Percentiles rank a stretch among this genome's conserved stretches.
Evolutionary conservation across 2,888 invertebrate species (phyloP).

Genomic region (Coelinius sp.): DNA sequence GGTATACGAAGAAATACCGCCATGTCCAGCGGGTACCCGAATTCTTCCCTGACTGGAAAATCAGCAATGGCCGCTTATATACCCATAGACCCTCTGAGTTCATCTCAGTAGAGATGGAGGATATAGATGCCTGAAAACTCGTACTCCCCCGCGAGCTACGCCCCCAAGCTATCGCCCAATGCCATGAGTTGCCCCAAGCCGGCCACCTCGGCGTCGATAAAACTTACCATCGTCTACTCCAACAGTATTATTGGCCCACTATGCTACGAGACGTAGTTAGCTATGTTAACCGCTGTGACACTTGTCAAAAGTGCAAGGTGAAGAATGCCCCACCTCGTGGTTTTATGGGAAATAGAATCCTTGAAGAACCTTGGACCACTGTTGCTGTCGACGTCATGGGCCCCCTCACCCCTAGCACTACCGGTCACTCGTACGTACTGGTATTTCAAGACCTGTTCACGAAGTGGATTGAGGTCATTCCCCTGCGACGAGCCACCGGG

Average conservation of each 20-base stretch:
- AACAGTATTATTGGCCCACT: conserved; percentile 1
- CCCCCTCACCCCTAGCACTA: neutral
- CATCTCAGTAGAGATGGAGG: neutral
- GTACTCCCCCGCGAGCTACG: no score
- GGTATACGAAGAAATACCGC: no score
- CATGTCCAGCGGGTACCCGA: no score
- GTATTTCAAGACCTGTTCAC: neutral
- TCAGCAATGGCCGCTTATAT: neutral
- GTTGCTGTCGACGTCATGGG: neutral
- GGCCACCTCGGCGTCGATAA: neutral
- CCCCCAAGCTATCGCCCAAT: no score
- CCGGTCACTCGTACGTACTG: neutral
- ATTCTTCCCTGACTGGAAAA: no score
- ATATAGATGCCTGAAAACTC: neutral
- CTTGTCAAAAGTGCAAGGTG: neutral
- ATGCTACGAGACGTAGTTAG: neutral
- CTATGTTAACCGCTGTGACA: neutral
- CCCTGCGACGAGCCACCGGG: neutral
- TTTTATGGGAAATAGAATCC: neutral
- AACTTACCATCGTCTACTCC: neutral
- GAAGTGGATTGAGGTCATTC: neutral
- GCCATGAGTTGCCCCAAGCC: no score
- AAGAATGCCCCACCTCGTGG: neutral
- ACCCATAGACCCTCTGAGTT: neutral
- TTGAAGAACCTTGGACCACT: neutral